Evolutionary conservation across 1,140 invertebrate species (phyloP).

Genomic region (Pectinophora gossypiella): DNA sequence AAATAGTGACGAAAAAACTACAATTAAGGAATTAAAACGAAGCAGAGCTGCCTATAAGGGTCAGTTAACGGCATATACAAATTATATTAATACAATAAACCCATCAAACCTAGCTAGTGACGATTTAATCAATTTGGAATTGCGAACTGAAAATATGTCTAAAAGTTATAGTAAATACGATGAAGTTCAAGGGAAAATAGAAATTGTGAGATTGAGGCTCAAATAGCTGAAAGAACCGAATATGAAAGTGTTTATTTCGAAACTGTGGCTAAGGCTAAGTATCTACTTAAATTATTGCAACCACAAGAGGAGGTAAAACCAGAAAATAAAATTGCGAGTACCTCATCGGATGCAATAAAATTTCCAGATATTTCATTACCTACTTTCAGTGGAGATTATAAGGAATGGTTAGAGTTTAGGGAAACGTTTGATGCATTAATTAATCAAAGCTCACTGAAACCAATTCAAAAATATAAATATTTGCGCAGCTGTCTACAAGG

Average conservation of each 20-base stretch:
- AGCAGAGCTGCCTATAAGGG: background rate
- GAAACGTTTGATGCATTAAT: background rate
- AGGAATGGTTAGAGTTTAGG: background rate
- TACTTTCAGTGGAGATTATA: background rate
- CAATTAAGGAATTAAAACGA: background rate
- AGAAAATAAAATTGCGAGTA: background rate
- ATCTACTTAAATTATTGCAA: background rate
- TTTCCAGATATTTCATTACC: background rate
- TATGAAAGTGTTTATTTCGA: background rate
- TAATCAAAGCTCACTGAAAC: background rate
- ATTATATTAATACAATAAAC: background rate
- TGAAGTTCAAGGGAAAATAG: background rate
- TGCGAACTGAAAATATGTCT: background rate
- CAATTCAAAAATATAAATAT: slow-evolving; percentile 1
- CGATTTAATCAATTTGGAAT: background rate
- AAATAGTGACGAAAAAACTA: too few relatives aligned
- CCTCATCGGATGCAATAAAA: background rate
- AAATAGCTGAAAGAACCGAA: background rate
- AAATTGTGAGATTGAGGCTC: background rate
- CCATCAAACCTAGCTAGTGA: background rate
- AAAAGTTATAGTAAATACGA: background rate
- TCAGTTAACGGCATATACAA: background rate
- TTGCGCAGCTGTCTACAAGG: background rate
- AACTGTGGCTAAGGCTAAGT: background rate
- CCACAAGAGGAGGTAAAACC: background rate